A percentile compares a stretch with the other conserved stretches of the same genome.
These are phyloP conservation scores for Leucophenga varia DNA, from an alignment of 1,140 invertebrate species.

Conservation along the genomic window DNA sequence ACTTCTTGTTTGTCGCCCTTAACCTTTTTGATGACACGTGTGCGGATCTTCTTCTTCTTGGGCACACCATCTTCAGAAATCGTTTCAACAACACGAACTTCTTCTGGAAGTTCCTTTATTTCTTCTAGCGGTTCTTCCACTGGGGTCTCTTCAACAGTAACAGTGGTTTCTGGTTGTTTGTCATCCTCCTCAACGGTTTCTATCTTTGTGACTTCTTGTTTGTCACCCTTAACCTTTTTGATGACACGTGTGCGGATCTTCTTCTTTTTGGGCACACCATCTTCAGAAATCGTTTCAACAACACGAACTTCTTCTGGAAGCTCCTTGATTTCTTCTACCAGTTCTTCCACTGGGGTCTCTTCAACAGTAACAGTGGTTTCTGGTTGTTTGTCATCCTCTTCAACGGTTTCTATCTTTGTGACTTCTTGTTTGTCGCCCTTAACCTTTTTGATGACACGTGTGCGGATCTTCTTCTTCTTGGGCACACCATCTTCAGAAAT, in stretches of 20 bases:
- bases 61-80: constrained; percentile 12
- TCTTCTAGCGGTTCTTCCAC: constrained; percentile 11
- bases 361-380: constrained; percentile 27
- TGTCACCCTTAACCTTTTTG: constrained; percentile 23
- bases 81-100: constrained; percentile 13
- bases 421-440: constrained; percentile 27
- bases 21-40: constrained; percentile 16
- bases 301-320: constrained; percentile 22
- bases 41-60: constrained; percentile 16
- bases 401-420: constrained; percentile 26
- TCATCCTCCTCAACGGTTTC: constrained; percentile 26
- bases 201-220: constrained; percentile 28
- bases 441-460: constrained; percentile 22
- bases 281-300: constrained; percentile 21
- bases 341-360: constrained; percentile 16
- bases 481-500: constrained; percentile 15
- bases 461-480: constrained; percentile 16
- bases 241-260: constrained; percentile 23
- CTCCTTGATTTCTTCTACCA: constrained; percentile 16
- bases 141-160: constrained; percentile 16
- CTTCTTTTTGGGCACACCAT: constrained; percentile 22
- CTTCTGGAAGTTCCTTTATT: constrained; percentile 14
- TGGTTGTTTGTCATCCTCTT: constrained; percentile 25
- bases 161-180: constrained; percentile 22
- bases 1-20: constrained; percentile 18